These are phyloP conservation scores for Microctenopoma steveboyesi DNA, from an alignment of 2,797 vertebrate species.

Conservation along the genomic window DNA sequence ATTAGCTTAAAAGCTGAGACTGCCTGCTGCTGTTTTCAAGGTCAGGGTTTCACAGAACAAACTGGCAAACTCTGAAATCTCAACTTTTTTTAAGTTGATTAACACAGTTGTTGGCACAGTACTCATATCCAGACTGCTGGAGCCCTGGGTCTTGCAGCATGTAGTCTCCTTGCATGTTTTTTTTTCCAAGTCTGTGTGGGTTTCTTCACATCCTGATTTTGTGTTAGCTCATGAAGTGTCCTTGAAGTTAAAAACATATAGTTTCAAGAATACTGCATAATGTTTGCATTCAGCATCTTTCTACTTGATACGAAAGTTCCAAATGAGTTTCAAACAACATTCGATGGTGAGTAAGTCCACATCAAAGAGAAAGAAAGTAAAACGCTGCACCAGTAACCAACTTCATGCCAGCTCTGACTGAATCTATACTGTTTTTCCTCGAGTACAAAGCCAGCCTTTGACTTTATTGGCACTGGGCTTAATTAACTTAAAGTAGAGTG, in stretches of 20 bases:
- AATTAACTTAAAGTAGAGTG: constrained; percentile 55
- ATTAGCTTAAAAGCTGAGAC: background rate
- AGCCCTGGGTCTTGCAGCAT: too few relatives aligned
- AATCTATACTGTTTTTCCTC: constrained; percentile 18
- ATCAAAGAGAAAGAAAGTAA: constrained; percentile 35
- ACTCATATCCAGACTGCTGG: background rate
- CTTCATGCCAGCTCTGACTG: constrained; percentile 18
- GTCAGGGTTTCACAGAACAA: background rate
- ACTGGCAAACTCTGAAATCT: background rate
- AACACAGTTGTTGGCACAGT: background rate
- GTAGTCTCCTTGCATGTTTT: too few relatives aligned
- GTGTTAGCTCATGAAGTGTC: too few relatives aligned
- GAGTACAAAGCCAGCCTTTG: constrained; percentile 34
- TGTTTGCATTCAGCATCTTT: constrained; percentile 6
- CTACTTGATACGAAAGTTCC: constrained; percentile 1
- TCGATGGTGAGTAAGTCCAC: constrained; percentile 9
- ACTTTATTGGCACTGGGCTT: constrained; percentile 56
- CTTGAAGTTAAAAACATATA: too few relatives aligned
- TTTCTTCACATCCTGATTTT: too few relatives aligned
- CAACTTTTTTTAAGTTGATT: background rate
- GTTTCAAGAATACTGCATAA: too few relatives aligned
- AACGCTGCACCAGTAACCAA: background rate
- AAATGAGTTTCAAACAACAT: constrained; percentile 21
- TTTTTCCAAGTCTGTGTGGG: too few relatives aligned
- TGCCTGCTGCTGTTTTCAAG: background rate